Evolutionary conservation across 1,140 invertebrate species (phyloP).

Genomic region (Calephelis nemesis): DNA sequence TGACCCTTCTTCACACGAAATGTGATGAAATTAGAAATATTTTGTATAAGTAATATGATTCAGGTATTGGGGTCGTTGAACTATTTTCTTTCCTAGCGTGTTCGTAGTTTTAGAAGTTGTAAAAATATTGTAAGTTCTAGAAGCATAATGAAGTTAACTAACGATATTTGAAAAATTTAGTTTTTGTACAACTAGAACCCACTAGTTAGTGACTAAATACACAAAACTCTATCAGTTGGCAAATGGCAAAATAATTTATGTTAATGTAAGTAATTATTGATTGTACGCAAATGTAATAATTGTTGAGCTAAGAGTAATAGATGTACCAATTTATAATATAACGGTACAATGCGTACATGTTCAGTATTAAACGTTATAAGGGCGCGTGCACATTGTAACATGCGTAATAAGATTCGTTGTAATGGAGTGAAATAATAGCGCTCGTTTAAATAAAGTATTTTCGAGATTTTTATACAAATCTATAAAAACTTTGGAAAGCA

Average conservation of each 20-base stretch:
- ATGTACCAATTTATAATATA: conserved; percentile 4
- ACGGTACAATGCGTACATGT: conserved; percentile 9
- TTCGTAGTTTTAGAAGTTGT: conserved; percentile 39
- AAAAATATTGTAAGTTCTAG: conserved; percentile 68
- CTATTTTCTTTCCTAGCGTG: not conserved
- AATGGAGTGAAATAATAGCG: not conserved
- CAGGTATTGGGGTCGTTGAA: not conserved
- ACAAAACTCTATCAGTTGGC: conserved; percentile 36
- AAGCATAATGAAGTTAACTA: conserved; percentile 58
- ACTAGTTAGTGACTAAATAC: conserved; percentile 60
- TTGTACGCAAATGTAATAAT: conserved; percentile 30
- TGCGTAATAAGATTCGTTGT: not conserved
- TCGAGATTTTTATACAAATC: too few relatives aligned
- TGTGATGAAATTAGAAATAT: too few relatives aligned
- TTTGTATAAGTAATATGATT: not conserved
- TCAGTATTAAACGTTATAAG: conserved; percentile 14
- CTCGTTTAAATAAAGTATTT: too few relatives aligned
- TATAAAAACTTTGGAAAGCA: too few relatives aligned
- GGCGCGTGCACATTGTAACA: not conserved
- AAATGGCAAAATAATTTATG: conserved; percentile 25
- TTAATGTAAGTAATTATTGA: conserved; percentile 33
- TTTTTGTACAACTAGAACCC: conserved; percentile 73
- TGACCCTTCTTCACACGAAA: too few relatives aligned
- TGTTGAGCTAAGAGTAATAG: conserved; percentile 12
- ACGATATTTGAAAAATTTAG: conserved; percentile 59